Evolutionary conservation across 2,888 invertebrate genomes (phyloP), one percentile per base, ranked within the genome.

Genomic region (Gari tellinella): DNA sequence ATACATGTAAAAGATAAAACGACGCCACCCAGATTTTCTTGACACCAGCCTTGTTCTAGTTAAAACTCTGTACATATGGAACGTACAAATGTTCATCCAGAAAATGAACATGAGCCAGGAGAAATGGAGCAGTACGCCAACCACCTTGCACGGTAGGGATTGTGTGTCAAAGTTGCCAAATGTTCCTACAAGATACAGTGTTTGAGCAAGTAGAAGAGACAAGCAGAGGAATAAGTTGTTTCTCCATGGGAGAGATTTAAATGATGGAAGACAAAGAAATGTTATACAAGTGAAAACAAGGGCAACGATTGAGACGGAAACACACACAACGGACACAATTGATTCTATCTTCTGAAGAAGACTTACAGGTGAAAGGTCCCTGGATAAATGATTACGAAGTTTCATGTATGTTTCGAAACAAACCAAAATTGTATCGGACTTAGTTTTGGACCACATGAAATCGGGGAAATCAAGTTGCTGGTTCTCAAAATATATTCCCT

Each of bases 41-140:
- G 51, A 31, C 12, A 53, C 43, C 7, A 37, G 17, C 26, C 48
- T 57, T 14, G 52, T 61, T n/a, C 48, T 60, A 12, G 61, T 26
- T 45, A 75, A 62, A 12, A 75, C 62, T 14, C 55, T 61, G 19
- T 66, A 70, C 63, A 75, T 62, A 38, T 73, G 67, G n/a, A 68
- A 64, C 0, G 67, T 68, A 38, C 73, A 73, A 12, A 65, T 43
- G 43, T 56, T 56, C 69, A 65, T 65, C 60, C 66, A 66, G 19
- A 60, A 60, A 23, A 58, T 21, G 0, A 66, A 37, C n/a, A 64
- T 14, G 4, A 75, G 57, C 75, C 65, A 70, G 26, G 63, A 60
- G 38, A 66, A 70, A 41, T 75, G 75, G 2, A 66, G 49, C 2
- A 52, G 15, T 0, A 66, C 40, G 3, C 75, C 75, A 8, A 70